phyloP scores from a whole-genome alignment of 2,113 vertebrate species.

The Saguinus midas region DNA sequence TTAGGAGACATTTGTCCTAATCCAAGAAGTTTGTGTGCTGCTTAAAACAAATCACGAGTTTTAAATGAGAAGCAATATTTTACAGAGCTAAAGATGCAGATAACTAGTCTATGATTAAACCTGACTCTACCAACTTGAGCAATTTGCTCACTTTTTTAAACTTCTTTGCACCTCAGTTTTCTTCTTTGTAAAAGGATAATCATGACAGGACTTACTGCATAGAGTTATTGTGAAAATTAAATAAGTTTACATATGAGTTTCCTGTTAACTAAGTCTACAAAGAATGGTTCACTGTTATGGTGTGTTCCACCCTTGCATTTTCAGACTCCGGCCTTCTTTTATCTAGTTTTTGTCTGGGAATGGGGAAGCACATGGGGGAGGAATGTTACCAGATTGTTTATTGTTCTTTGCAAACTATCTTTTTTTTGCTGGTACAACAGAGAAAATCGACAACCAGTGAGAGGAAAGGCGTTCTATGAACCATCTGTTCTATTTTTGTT shows the following conservation, averaged over 20 bases:
- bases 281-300: background rate
- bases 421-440: background rate
- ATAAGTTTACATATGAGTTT: background rate
- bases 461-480: background rate
- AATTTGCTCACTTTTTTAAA: no score
- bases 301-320: background rate
- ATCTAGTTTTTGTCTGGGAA: background rate
- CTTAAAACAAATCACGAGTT: background rate
- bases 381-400: background rate
- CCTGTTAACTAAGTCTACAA: background rate
- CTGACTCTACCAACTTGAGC: background rate
- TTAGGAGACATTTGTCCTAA: background rate
- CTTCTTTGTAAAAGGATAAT: background rate
- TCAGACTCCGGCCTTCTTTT: background rate
- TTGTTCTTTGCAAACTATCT: background rate
- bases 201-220: background rate
- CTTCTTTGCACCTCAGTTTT: background rate
- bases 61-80: background rate
- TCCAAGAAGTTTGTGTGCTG: background rate
- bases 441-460: background rate
- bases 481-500: background rate
- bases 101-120: background rate
- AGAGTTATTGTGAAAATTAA: background rate
- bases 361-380: background rate
- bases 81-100: background rate